A percentile compares a stretch with the other conserved stretches of the same genome.
Evolutionary conservation across 2,888 invertebrate species (phyloP).

Genomic region (Sinelater perroti): DNA sequence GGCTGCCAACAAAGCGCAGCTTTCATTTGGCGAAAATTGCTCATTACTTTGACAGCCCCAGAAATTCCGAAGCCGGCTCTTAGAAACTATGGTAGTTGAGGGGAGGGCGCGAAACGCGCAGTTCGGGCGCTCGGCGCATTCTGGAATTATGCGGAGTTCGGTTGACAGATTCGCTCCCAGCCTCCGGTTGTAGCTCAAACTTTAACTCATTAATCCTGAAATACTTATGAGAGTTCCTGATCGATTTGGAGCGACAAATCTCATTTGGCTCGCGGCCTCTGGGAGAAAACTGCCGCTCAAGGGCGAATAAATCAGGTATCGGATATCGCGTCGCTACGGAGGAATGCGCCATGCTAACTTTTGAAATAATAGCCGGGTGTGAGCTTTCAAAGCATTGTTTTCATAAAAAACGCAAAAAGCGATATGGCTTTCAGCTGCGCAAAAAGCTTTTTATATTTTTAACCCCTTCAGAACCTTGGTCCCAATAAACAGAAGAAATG

Average conservation of each 20-base stretch:
- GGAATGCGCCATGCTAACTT: too few species aligned
- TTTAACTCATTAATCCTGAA: conserved; percentile 19
- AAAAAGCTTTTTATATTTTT: too few species aligned
- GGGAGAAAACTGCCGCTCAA: too few species aligned
- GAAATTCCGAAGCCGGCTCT: neutral
- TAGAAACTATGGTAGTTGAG: conserved; percentile 11
- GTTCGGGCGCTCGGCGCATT: conserved; percentile 8
- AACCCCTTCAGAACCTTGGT: too few species aligned
- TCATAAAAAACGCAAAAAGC: too few species aligned
- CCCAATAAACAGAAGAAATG: too few species aligned
- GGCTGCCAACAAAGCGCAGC: neutral
- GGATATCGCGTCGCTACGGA: too few species aligned
- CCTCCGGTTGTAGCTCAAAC: neutral
- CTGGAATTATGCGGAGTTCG: conserved; percentile 8
- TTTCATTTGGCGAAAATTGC: neutral
- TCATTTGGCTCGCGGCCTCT: too few species aligned
- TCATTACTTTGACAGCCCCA: neutral
- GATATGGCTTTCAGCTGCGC: too few species aligned
- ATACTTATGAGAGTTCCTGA: conserved; percentile 12
- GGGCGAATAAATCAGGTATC: too few species aligned
- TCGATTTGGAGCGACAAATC: neutral
- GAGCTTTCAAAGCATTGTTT: too few species aligned
- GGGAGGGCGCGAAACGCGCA: conserved; percentile 5
- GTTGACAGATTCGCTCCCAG: conserved; percentile 12
- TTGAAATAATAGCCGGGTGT: too few species aligned